Evolutionary conservation across 2,888 invertebrate species (phyloP).

Genomic region (Drosophila melanosoma): DNA sequence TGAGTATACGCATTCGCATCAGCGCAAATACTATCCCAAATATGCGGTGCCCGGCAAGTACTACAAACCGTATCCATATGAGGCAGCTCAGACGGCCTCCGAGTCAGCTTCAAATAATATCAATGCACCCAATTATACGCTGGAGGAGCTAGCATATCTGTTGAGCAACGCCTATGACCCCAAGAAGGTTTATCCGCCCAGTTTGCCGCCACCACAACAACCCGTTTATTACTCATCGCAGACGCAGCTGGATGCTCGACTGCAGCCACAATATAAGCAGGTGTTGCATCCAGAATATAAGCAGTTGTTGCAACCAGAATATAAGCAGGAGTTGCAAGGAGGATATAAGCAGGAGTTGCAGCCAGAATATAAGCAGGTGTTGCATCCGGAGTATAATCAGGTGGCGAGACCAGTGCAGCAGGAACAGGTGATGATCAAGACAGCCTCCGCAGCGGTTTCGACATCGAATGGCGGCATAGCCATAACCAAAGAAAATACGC

Average conservation of each 20-base stretch:
- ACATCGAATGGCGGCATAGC: slow-evolving; percentile 44
- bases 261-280: not conserved
- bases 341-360: not conserved
- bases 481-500: slow-evolving; percentile 65
- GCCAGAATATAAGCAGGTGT: not conserved
- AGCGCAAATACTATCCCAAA: slow-evolving; percentile 66
- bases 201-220: slow-evolving; percentile 6
- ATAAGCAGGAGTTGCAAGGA: not conserved
- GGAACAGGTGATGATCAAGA: slow-evolving; percentile 31
- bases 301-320: not conserved
- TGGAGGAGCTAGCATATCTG: slow-evolving; percentile 67
- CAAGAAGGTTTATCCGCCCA: slow-evolving; percentile 50
- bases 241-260: not conserved
- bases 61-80: slow-evolving; percentile 58
- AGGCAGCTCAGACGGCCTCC: slow-evolving; percentile 28
- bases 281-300: not conserved
- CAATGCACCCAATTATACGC: slow-evolving; percentile 67
- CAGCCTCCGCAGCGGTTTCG: slow-evolving; percentile 46
- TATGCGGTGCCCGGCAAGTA: slow-evolving; percentile 30
- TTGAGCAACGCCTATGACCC: slow-evolving; percentile 61
- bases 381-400: slow-evolving; percentile 13
- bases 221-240: slow-evolving; percentile 34
- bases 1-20: slow-evolving; percentile 72
- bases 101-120: slow-evolving; percentile 49
- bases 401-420: slow-evolving; percentile 8